Conservation (phyloP, 2,888 invertebrate species). For the Perizoma flavofasciatum region DNA sequence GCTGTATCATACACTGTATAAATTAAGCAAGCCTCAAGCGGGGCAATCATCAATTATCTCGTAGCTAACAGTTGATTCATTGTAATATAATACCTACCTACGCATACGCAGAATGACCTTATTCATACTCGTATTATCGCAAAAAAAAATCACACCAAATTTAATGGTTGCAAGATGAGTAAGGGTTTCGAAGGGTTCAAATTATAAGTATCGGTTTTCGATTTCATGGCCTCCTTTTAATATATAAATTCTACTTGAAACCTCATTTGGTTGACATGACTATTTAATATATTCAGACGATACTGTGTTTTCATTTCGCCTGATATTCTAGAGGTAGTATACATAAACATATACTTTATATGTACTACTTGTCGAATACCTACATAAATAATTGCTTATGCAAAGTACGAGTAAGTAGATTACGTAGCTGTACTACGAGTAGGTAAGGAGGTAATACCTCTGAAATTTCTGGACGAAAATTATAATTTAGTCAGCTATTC, state of each 20-base stretch:
- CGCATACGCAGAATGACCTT: not conserved
- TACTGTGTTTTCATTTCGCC: not conserved
- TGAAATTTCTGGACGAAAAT: too few species aligned
- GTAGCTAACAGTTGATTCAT: constrained; percentile 16
- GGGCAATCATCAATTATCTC: constrained; percentile 11
- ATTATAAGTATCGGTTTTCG: constrained; percentile 26
- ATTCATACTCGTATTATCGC: constrained; percentile 11
- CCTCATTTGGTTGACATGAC: not conserved
- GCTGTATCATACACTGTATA: not conserved
- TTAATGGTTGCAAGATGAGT: not conserved
- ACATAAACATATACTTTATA: too few species aligned
- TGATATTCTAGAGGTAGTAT: not conserved
- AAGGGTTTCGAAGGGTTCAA: constrained; percentile 17
- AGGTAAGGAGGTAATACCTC: too few species aligned
- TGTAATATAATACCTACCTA: constrained; percentile 1
- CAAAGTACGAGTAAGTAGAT: too few species aligned
- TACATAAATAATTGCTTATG: too few species aligned
- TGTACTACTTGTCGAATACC: too few species aligned
- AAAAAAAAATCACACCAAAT: constrained; percentile 4
- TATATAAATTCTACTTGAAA: not conserved
- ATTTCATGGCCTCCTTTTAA: constrained; percentile 24
- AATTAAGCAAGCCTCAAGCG: constrained; percentile 14
- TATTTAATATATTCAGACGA: not conserved
- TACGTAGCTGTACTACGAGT: too few species aligned
- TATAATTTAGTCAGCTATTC: too few species aligned